Evolutionary conservation across 2,113 vertebrate genomes (phyloP), one percentile per base, ranked within the genome.

Genomic region (Misgurnus mizolepis): DNA sequence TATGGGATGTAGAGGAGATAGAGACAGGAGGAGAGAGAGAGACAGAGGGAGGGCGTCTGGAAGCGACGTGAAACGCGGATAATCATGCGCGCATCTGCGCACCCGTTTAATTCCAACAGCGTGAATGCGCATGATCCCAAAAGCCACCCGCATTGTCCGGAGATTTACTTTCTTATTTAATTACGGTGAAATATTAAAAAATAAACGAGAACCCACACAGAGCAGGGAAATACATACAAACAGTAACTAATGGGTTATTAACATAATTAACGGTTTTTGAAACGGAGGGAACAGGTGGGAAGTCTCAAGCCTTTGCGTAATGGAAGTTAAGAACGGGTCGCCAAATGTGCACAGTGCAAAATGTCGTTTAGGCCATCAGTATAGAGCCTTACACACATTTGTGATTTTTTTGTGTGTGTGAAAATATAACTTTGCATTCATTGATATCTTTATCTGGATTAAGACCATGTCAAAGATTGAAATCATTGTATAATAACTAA

Each of bases 181-280:
- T 79, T 76, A 68, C 1, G 77, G 70, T 90, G 82, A 91, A 92
- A 90, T 86, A 93, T 91, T 90, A 50, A 90, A 79, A 86, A 82
- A 87, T 77, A 80, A 76, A 75, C 56, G 27, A 50, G 76, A 66
- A 58, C 83, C 86, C 82, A 73, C 70, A 70, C 74, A 82, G 88
- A 82, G 55, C 62, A 34, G 27, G 76, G 47, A n/a, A 18, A 80
- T 74, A 80, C 61, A 75, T 87, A 87, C 86, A 89, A 91, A 92
- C 89, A 89, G 82, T 80, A 67, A 58, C 47, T 71, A 58, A 86
- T 92, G 77, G 86, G 89, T 92, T 90, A 91, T 91, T 92, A 84
- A 92, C 86, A 49, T 22, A 86, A 73, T 91, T 90, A 91, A 90
- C 89, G 88, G 88, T 91, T 90, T 84, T 78, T 92, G 90, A 88